These are phyloP conservation scores for Corythucha ciliata DNA, from an alignment of 2,888 invertebrate species.

Conservation along the genomic window DNA sequence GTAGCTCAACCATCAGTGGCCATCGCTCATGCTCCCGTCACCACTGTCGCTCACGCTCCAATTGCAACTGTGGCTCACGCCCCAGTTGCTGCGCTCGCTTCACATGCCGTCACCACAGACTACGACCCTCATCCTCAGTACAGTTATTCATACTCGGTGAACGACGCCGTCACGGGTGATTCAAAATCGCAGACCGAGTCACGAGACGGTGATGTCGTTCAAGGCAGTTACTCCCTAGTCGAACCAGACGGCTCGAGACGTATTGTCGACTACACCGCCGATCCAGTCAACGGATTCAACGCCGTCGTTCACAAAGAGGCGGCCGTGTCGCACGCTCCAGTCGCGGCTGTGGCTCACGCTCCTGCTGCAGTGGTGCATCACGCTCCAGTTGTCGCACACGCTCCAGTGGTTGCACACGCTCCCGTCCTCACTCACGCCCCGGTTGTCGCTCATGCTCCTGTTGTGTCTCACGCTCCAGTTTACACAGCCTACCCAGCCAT, in stretches of 20 bases:
- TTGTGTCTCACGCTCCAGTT: neutral
- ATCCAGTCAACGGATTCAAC: conserved; percentile 20
- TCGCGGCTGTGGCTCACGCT: conserved; percentile 5
- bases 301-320: conserved; percentile 19
- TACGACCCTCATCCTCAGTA: conserved; percentile 20
- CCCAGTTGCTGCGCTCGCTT: conserved; percentile 11
- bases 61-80: conserved; percentile 9
- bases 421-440: conserved; percentile 9
- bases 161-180: conserved; percentile 13
- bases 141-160: conserved; percentile 19
- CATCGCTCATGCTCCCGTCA: conserved; percentile 3
- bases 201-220: conserved; percentile 17
- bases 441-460: neutral
- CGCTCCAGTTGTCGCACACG: conserved; percentile 41
- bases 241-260: conserved; percentile 16
- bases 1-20: neutral
- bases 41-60: conserved; percentile 10
- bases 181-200: conserved; percentile 12
- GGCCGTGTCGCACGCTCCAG: conserved; percentile 15
- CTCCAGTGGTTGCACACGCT: conserved; percentile 38
- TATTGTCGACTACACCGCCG: conserved; percentile 19
- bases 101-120: conserved; percentile 5
- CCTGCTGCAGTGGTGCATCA: too few relatives aligned
- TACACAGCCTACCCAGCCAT: neutral
- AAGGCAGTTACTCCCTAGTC: conserved; percentile 18